Percentiles rank a stretch among this genome's conserved stretches.
phyloP scores from a whole-genome alignment of 2,888 invertebrate species.

The Andrena hattorfiana region DNA sequence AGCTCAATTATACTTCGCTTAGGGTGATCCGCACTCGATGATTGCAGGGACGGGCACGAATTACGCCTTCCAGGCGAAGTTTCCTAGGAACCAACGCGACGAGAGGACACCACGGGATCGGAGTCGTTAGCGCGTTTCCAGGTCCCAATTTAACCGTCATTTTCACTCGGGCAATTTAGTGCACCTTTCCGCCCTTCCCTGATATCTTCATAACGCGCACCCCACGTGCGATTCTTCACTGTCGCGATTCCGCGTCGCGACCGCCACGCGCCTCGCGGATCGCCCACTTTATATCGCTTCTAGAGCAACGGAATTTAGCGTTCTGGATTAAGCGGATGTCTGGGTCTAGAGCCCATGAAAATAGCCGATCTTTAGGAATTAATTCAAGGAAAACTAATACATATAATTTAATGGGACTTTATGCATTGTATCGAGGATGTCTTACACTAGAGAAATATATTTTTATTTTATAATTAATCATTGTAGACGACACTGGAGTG shows the following conservation, averaged over 20 bases:
- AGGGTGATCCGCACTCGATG: slow-evolving; percentile 69
- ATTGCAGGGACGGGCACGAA: slow-evolving; percentile 57
- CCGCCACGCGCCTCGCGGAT: too few relatives aligned
- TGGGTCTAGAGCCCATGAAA: too few relatives aligned
- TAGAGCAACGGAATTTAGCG: too few relatives aligned
- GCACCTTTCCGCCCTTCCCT: slow-evolving; percentile 45
- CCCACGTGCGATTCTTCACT: slow-evolving; percentile 34
- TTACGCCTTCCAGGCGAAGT: slow-evolving; percentile 46
- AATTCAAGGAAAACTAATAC: too few relatives aligned
- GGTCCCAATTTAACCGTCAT: slow-evolving; percentile 63
- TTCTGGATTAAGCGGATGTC: too few relatives aligned
- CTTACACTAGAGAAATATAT: too few relatives aligned
- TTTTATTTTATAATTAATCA: too few relatives aligned
- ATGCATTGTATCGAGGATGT: too few relatives aligned
- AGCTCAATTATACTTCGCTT: slow-evolving; percentile 77
- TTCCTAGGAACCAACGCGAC: slow-evolving; percentile 15
- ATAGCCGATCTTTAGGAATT: too few relatives aligned
- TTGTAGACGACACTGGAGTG: too few relatives aligned
- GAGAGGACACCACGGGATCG: slow-evolving; percentile 42
- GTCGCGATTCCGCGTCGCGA: slow-evolving; percentile 7
- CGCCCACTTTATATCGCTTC: too few relatives aligned
- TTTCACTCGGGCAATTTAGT: slow-evolving; percentile 61
- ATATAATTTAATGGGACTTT: too few relatives aligned
- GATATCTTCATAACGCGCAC: slow-evolving; percentile 60
- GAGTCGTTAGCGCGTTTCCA: slow-evolving; percentile 66